phyloP scores from a whole-genome alignment of 2,113 vertebrate species.

The Leptocoma aspasia region DNA sequence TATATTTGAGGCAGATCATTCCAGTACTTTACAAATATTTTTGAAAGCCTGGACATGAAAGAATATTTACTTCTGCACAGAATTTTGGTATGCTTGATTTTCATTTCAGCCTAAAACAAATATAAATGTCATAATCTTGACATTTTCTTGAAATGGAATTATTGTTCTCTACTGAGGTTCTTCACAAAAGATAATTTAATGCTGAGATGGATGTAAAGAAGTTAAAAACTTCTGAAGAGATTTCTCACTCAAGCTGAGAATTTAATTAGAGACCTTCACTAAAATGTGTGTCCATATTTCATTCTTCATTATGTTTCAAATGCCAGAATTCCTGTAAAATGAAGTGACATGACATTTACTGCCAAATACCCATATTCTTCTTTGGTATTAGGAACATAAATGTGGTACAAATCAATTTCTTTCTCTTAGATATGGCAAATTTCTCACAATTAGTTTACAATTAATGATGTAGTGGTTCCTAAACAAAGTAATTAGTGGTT shows the following conservation, averaged over 20 bases:
- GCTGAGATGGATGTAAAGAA: background rate
- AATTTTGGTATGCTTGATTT: background rate
- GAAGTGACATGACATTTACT: background rate
- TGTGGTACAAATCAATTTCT: background rate
- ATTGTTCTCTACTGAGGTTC: background rate
- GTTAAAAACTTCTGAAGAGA: slow-evolving; percentile 2
- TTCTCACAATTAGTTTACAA: background rate
- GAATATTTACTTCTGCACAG: background rate
- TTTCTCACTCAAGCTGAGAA: background rate
- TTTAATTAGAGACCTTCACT: background rate
- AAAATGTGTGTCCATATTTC: background rate
- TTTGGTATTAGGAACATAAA: background rate
- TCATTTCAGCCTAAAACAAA: background rate
- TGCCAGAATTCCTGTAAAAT: background rate
- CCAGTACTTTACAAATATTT: background rate
- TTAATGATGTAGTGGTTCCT: background rate
- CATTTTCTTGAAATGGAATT: background rate
- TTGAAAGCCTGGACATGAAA: background rate
- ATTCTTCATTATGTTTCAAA: background rate
- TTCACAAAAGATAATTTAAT: background rate
- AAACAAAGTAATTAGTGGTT: background rate
- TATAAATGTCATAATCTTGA: background rate
- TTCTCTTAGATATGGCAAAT: background rate
- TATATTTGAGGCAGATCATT: background rate
- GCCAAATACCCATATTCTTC: background rate